Base-by-base conservation (phyloP, 92 coral and sea anemone genomes). In the Anthopleura xanthogrammica region DNA sequence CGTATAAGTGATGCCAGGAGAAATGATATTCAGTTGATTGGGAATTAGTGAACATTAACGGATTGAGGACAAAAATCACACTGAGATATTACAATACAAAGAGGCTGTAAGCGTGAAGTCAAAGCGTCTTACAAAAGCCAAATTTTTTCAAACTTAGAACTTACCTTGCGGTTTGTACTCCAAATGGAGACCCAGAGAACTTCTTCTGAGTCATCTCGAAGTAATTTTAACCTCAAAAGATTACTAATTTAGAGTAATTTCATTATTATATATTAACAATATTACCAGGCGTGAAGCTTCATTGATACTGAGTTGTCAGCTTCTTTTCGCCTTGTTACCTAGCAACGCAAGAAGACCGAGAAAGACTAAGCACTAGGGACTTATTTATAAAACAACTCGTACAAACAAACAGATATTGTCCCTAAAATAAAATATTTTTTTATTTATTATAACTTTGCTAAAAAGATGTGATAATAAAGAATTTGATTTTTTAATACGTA, bases 101-200 rank as follows among this genome's bases (percentile, higher is more conserved):
- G 0, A 5, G 6, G 20, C 65, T 5, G 11, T 20, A 62, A 20
- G 58, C 58, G 4, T 11, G 12, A 12, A 20, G 52, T 39, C 79
- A 76, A 66, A 43, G 16, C 78, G 40, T 52, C 14, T 83, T 6
- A 55, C 62, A n/a, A 68, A 43, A 12, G 29, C 36, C 11, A 62
- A n/a, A 8, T 20, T 3, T 20, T 20, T n/a, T 80, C n/a, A 29
- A 29, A 29, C 36, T 29, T 29, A 29, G 36, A 23, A 74, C 98
- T 17, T 54, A 96, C 99, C 99, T 88, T 12, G 96, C 85, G 16
- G 98, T 96, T 82, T 96, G 99, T 12, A 96, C 97, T 39, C 99
- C 99, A 72, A 96, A 96, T 22, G 99, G 99, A 73, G 99, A 95
- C 48, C 99, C 98, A 7, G 90, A 13, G 81, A 77, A 96, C 79